Conservation (phyloP, 64 coral and sea anemone species). For the Montipora efflorescens region DNA sequence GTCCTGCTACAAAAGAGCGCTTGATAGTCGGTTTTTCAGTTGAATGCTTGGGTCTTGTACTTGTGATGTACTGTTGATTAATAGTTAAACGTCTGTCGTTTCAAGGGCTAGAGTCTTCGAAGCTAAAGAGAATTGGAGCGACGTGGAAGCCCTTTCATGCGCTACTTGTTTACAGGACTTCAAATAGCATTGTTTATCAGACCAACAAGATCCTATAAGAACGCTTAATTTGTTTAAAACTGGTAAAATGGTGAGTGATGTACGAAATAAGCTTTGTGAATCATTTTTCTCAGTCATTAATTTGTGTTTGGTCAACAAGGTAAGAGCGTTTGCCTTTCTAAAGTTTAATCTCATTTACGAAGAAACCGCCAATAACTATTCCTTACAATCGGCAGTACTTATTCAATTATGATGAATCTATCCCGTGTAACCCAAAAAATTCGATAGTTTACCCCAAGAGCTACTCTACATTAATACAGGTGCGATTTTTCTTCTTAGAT, state of each 20-base stretch:
- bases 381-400: slow-evolving; percentile 14
- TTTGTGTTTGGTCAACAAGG: background rate
- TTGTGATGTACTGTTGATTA: background rate
- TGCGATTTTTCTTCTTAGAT: background rate
- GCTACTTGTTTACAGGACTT: too few relatives aligned
- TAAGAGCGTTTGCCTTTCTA: background rate
- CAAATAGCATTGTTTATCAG: background rate
- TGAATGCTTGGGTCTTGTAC: background rate
- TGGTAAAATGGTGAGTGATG: slow-evolving; percentile 9
- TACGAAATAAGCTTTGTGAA: background rate
- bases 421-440: background rate
- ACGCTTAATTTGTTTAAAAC: background rate
- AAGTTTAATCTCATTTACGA: slow-evolving; percentile 21
- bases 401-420: slow-evolving; percentile 17
- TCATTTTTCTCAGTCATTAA: background rate
- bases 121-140: background rate
- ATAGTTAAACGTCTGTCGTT: too few relatives aligned
- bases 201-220: background rate
- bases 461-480: background rate
- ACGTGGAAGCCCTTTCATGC: background rate
- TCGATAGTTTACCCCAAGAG: background rate
- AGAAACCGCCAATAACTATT: background rate
- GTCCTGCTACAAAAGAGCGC: background rate
- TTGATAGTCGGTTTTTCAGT: background rate
- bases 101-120: background rate